Percentiles rank a stretch among this genome's conserved stretches.
These are phyloP conservation scores for Nylanderia fulva DNA, from an alignment of 1,140 invertebrate species.

Conservation along the genomic window DNA sequence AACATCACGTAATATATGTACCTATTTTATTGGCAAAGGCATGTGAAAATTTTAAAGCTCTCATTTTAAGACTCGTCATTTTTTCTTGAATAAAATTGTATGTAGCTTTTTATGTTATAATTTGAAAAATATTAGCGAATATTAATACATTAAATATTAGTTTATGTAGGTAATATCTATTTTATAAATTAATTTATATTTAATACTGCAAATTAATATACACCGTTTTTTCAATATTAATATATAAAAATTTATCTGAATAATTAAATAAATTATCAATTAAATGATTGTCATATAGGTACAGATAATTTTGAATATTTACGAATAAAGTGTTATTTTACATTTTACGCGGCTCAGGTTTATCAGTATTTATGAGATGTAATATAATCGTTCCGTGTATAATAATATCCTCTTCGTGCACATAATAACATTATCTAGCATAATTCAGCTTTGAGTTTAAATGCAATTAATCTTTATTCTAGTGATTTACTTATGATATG, in stretches of 20 bases:
- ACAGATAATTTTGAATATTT: slow-evolving; percentile 8
- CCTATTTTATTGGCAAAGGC: neutral
- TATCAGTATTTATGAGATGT: slow-evolving; percentile 13
- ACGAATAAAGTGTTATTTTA: neutral
- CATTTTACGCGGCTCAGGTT: neutral
- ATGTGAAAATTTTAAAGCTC: neutral
- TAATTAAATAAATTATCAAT: neutral
- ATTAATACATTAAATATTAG: neutral
- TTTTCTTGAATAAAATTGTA: neutral
- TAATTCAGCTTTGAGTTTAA: slow-evolving; percentile 7
- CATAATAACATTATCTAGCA: neutral
- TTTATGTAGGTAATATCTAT: neutral
- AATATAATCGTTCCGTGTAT: neutral
- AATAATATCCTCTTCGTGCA: neutral
- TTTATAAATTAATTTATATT: too few relatives aligned
- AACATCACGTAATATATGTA: slow-evolving; percentile 4
- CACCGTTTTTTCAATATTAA: neutral
- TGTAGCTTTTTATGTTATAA: neutral
- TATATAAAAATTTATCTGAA: neutral
- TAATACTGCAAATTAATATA: neutral
- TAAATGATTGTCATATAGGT: neutral
- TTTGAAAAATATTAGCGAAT: neutral
- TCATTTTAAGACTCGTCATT: neutral
- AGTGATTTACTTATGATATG: neutral
- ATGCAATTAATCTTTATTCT: slow-evolving; percentile 5